Evolutionary conservation across 2,113 vertebrate genomes (phyloP).

Genomic region (Sclerurus mexicanus): DNA sequence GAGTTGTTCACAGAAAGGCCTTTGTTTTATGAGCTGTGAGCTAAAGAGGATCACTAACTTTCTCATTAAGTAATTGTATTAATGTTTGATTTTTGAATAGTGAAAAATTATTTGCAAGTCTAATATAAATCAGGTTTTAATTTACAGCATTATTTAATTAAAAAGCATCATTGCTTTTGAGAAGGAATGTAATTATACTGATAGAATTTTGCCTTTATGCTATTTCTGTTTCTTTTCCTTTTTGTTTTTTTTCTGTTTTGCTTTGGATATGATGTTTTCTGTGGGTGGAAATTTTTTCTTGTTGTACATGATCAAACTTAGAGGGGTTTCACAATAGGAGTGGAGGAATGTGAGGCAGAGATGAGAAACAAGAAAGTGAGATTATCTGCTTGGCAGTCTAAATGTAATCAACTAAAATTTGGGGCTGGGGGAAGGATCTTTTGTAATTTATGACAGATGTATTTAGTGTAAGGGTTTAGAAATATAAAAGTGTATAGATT

Average conservation of each 20-base stretch:
- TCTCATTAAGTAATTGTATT: slow-evolving; percentile 21
- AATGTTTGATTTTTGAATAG: neutral
- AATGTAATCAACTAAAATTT: neutral
- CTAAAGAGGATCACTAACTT: slow-evolving; percentile 28
- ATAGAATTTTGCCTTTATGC: neutral
- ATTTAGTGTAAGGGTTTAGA: neutral
- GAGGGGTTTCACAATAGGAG: neutral
- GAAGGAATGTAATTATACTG: neutral
- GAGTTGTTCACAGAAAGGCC: slow-evolving; percentile 24
- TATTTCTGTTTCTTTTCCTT: neutral
- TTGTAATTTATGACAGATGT: slow-evolving; percentile 1
- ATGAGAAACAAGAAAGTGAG: neutral
- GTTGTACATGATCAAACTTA: neutral
- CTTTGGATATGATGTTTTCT: neutral
- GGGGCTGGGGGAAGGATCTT: neutral
- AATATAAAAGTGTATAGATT: neutral
- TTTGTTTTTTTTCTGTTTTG: neutral
- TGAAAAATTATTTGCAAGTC: slow-evolving; percentile 6
- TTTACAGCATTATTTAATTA: neutral
- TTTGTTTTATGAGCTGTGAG: slow-evolving; percentile 20
- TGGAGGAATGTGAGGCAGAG: neutral
- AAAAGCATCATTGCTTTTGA: neutral
- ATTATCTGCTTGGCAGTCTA: neutral
- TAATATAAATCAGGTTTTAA: neutral
- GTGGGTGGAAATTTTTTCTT: neutral